Conservation (phyloP, 2,113 vertebrate genomes). For the Siniperca knerii region DNA sequence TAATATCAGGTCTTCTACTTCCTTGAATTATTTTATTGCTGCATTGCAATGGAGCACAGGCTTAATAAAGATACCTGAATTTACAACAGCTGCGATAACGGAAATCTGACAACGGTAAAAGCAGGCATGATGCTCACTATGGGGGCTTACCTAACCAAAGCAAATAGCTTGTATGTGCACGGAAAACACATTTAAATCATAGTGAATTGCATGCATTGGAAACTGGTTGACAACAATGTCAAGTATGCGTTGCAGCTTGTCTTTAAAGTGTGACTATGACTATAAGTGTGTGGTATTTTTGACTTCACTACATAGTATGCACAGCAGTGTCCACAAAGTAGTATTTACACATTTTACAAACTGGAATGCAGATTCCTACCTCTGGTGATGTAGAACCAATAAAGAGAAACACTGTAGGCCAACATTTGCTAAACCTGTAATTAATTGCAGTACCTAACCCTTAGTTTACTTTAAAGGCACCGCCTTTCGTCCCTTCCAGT, state of each 20-base stretch:
- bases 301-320: not conserved
- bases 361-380: conserved; percentile 76
- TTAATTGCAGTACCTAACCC: conserved; percentile 1
- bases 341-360: conserved; percentile 84
- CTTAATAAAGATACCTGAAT: not conserved
- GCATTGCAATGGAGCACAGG: not conserved
- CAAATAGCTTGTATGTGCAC: not conserved
- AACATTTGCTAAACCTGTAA: conserved; percentile 40
- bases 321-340: not conserved
- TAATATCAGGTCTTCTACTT: not conserved
- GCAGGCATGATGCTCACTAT: not conserved
- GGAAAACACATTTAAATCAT: not conserved
- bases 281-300: not conserved
- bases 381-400: not conserved
- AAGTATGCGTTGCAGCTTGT: not conserved
- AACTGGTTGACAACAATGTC: not conserved
- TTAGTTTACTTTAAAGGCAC: conserved; percentile 11
- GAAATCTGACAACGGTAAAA: not conserved
- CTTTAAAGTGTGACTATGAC: not conserved
- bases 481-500: not conserved
- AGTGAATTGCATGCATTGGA: not conserved
- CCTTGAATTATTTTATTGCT: not conserved
- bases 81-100: not conserved
- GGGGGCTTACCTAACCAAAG: not conserved
- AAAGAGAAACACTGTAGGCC: not conserved